Evolutionary conservation across 2,113 vertebrate species (phyloP).

Genomic region (Siniperca chuatsi): DNA sequence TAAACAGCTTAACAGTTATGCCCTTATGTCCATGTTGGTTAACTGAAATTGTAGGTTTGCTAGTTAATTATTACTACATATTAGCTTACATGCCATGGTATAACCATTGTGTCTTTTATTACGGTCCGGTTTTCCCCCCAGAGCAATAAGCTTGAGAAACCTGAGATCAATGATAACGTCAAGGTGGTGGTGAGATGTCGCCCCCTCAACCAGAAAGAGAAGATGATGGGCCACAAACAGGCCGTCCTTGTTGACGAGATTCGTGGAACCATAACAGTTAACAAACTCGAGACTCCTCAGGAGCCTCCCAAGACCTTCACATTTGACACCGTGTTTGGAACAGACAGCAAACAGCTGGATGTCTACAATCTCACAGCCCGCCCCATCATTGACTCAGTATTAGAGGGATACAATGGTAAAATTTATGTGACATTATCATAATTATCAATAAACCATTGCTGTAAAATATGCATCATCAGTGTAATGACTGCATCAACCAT

Average conservation of each 20-base stretch:
- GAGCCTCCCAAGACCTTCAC: constrained; percentile 98
- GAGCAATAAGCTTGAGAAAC: constrained; percentile 91
- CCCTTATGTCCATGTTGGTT: too few species aligned
- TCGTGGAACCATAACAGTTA: constrained; percentile 95
- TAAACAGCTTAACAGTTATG: neutral
- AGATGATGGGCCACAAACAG: constrained; percentile 88
- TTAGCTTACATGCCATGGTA: neutral
- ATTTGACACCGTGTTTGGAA: constrained; percentile 97
- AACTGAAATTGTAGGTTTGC: neutral
- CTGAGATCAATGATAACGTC: constrained; percentile 93
- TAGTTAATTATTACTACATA: neutral
- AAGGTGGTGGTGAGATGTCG: constrained; percentile 98
- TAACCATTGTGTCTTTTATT: neutral
- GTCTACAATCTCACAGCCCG: constrained; percentile 98
- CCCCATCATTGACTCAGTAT: constrained; percentile 96
- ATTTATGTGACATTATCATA: neutral
- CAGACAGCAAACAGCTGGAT: constrained; percentile 97
- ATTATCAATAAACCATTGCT: neutral
- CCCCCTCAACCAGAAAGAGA: constrained; percentile 95
- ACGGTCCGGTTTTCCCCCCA: constrained; percentile 40
- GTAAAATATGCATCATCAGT: neutral
- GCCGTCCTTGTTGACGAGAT: constrained; percentile 95
- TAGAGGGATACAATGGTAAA: constrained; percentile 98
- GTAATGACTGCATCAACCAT: neutral
- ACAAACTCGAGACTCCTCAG: constrained; percentile 91